Base-by-base conservation (phyloP, 2,888 invertebrate genomes). In the Ryuthela nishihirai region DNA sequence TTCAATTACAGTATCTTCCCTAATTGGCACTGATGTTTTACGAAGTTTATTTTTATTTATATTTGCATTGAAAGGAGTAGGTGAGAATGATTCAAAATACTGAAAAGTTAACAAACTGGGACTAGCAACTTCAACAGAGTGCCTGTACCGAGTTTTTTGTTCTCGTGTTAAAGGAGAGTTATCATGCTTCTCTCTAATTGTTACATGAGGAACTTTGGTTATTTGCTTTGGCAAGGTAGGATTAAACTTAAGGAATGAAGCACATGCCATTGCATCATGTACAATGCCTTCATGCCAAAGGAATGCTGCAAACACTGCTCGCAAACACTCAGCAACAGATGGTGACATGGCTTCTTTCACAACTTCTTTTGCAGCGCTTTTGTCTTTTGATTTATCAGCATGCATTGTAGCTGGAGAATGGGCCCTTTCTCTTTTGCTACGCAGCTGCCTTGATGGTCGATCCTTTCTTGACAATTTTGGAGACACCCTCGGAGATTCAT, bases 241-340 rank as follows among this genome's bases (percentile, higher is more conserved):
- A 74, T 64, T 67, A 40, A 97, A 97, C 75, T 94, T 94, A 7
- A 98, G 79, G 72, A 92, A 98, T 1, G 95, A 91, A 0, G 97
- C 93, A 72, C 94, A 95, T 0, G 97, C 94, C 85, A 98, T 97
- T 5, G 97, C 94, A 73, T 98, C 97, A 72, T 95, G 94, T 0
- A 97, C 94, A 41, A 97, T 85, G 12, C 94, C 90, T 77, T 97
- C 95, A 72, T 98, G 97, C 95, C 97, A 98, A 1, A 98, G 77
- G 68, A 97, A 85, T 0, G 97, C 93, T 0, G 97, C 95, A 75
- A 98, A 98, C 4, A 94, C 88, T 0, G 94, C 89, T n/a, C 98
- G 78, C 20, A 94, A 76, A 67, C 91, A 87, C 74, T 95, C 93
- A 0, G 92, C 93, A 47, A 93, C 86, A 0, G 92, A 88, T 0